phyloP scores from a whole-genome alignment of 2,113 vertebrate genomes.

The Limanda limanda region DNA sequence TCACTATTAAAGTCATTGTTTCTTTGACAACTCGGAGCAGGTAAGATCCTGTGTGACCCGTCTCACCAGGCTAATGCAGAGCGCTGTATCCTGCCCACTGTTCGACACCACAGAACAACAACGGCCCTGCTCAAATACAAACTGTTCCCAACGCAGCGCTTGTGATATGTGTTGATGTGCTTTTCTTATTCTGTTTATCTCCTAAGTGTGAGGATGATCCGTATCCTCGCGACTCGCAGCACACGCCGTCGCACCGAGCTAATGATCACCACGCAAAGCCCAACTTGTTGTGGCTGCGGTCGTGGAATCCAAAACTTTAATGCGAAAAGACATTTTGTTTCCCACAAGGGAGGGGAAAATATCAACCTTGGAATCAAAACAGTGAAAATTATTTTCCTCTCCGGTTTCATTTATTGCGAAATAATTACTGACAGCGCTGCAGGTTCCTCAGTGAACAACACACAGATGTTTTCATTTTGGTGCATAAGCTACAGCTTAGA shows the following conservation, averaged over 20 bases:
- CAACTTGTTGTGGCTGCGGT: background rate
- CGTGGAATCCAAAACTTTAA: constrained; percentile 20
- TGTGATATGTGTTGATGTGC: background rate
- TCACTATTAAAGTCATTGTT: background rate
- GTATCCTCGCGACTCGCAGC: background rate
- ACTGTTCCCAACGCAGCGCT: constrained; percentile 3
- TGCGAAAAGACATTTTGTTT: constrained; percentile 29
- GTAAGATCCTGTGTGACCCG: constrained; percentile 9
- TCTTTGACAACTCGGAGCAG: constrained; percentile 14
- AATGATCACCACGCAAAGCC: constrained; percentile 7
- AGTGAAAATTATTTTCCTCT: constrained; percentile 45
- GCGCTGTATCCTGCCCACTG: background rate
- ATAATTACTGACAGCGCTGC: constrained; percentile 43
- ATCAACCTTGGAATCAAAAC: constrained; percentile 34
- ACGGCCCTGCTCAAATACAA: constrained; percentile 9
- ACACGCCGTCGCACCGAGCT: background rate
- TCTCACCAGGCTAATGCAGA: constrained; percentile 1
- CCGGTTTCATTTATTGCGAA: constrained; percentile 46
- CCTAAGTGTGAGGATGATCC: background rate
- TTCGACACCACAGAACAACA: constrained; percentile 10
- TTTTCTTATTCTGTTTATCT: constrained; percentile 17
- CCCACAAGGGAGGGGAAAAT: background rate
- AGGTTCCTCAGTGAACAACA: constrained; percentile 51
- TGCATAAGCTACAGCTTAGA: constrained; percentile 39
- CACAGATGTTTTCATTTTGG: constrained; percentile 48